Evolutionary conservation across 2,797 vertebrate genomes (phyloP), one percentile per base, ranked within the genome.

Genomic region (Argya squamiceps): DNA sequence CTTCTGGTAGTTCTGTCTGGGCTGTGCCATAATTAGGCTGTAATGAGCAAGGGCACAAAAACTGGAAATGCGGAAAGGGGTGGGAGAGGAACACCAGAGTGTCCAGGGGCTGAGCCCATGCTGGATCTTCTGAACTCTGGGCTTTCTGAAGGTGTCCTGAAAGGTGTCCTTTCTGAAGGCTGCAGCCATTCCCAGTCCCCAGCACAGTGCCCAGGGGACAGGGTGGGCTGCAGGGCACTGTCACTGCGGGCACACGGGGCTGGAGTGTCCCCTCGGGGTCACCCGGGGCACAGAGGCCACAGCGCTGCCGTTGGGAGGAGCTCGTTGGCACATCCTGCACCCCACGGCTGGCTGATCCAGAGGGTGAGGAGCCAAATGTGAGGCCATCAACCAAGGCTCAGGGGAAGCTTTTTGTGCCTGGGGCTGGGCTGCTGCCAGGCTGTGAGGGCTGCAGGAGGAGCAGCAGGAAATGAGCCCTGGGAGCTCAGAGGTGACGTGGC

Each of bases 151-250:
- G n/a, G 8, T 0, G n/a, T 19, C 23, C 63, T n/a, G n/a, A n/a
- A n/a, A n/a, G n/a, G n/a, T n/a, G n/a, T n/a, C n/a, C n/a, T n/a
- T n/a, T n/a, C n/a, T n/a, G n/a, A n/a, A n/a, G 11, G 11, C 3
- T 24, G 50, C 53, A 34, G 64, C 26, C 1, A 0, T 3, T 7
- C 1, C 1, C 63, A 24, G 37, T 29, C 3, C 63, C 27, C 58
- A 8, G 2, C 9, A 4, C 1, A 5, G 37, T 0, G 0, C 23
- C 1, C 2, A 2, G 56, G n/a, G n/a, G 47, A 11, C 39, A 34
- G 44, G 67, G 19, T 2, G 44, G 34, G 75, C 65, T 62, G 47
- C 32, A n/a, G 32, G 29, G 23, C 11, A 3, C 69, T 7, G 86
- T 0, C 26, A 10, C 62, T 2, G n/a, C 0, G 2, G 75, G 60